Evolutionary conservation across 2,113 vertebrate genomes (phyloP).

Genomic region (Hystrix brachyura): DNA sequence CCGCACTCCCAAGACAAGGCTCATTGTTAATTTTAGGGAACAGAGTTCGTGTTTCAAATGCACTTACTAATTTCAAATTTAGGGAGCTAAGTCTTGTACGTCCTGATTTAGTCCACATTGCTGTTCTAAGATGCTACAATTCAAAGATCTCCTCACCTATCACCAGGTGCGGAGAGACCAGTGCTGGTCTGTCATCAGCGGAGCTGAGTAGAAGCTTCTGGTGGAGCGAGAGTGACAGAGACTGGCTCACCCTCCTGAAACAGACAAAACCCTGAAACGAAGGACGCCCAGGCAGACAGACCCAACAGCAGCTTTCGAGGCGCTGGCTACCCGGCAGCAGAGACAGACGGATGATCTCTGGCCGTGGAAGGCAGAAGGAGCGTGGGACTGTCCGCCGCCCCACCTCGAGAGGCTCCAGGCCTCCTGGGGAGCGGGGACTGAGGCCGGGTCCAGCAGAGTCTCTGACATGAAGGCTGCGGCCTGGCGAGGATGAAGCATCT

Average conservation of each 20-base stretch:
- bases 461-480: neutral
- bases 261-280: neutral
- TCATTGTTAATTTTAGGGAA: neutral
- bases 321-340: neutral
- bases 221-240: neutral
- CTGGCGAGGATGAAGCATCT: neutral
- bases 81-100: neutral
- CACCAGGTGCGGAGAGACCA: too few species aligned
- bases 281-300: neutral
- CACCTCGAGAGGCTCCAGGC: neutral
- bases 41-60: neutral
- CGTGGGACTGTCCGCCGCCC: neutral
- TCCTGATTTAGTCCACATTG: neutral
- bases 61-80: neutral
- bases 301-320: neutral
- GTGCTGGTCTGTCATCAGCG: too few species aligned
- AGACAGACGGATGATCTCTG: neutral
- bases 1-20: too few species aligned
- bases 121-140: neutral
- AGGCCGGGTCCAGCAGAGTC: neutral
- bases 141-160: neutral
- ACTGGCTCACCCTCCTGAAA: neutral
- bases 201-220: too few species aligned
- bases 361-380: fast-evolving
- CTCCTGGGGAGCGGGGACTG: neutral